Evolutionary conservation across 2,888 invertebrate species (phyloP).

Genomic region (Perizoma affinitatum): DNA sequence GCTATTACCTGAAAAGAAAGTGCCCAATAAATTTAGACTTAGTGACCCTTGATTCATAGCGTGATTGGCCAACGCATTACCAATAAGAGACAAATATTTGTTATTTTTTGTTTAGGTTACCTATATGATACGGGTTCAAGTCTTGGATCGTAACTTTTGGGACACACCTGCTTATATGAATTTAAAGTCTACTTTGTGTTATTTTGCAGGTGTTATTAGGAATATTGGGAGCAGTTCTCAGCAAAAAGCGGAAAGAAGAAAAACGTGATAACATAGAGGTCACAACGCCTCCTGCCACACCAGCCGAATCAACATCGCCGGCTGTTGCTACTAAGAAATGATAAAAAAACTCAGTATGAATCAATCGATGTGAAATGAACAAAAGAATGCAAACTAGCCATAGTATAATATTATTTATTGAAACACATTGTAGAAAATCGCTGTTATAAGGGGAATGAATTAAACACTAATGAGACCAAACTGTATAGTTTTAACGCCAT

Average conservation of each 20-base stretch:
- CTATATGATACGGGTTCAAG: too few relatives aligned
- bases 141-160: too few relatives aligned
- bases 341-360: not conserved
- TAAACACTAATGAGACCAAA: conserved; percentile 34
- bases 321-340: not conserved
- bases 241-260: conserved; percentile 15
- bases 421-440: conserved; percentile 29
- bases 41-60: too few relatives aligned
- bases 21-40: too few relatives aligned
- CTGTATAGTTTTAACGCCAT: conserved; percentile 26
- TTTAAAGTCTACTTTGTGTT: not conserved
- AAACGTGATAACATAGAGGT: conserved; percentile 15
- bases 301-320: not conserved
- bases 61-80: too few relatives aligned
- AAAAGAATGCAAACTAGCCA: conserved; percentile 9
- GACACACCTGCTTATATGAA: too few relatives aligned
- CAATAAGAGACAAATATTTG: too few relatives aligned
- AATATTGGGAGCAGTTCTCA: conserved; percentile 14
- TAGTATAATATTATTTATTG: conserved; percentile 18
- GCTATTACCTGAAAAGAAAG: too few relatives aligned
- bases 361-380: conserved; percentile 1
- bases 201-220: conserved; percentile 28
- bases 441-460: conserved; percentile 24
- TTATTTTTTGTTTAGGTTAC: too few relatives aligned
- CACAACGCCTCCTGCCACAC: not conserved